Base-by-base conservation (phyloP, 2,797 vertebrate species). In the Neosalanx taihuensis region DNA sequence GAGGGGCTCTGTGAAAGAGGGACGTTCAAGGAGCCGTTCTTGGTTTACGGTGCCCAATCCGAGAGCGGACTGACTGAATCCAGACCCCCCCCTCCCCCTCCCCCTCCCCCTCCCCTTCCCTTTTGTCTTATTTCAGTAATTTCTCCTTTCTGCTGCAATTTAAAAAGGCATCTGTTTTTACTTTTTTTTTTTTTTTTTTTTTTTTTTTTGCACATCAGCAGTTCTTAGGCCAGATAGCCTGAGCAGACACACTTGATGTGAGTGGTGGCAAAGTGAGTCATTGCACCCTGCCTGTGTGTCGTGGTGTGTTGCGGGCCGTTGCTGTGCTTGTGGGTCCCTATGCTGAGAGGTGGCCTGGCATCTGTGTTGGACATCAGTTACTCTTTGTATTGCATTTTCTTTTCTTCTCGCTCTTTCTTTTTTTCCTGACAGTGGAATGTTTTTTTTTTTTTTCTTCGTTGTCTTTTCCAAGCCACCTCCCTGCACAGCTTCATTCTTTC, bases 161-260 rank as follows among this genome's bases (percentile, higher is more conserved):
- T 78, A 46, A 67, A 89, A 89, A 86, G 67, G 85, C 96, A 94
- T 97, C 83, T 92, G 84, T 98, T 96, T 90, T 96, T 98, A 96
- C 94, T 96, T 96, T 95, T 95, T 95, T 94, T 96, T 98, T 97
- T 94, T 96, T 96, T 95, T 95, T 95, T 94, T 37, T 37, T 96
- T 98, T 97, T 94, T 96, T 96, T 95, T 95, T 95, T 94, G 95
- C 96, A 95, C 95, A 96, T 98, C 95, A 96, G 97, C 97, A 96
- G 96, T 95, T 97, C 96, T 98, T 97, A 97, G 97, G 95, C 96
- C 95, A 95, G 95, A 95, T 97, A 98, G 95, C 95, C 96, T 98
- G 96, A 98, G 95, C 97, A 99, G 97, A 97, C 96, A 97, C 95
- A 98, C 97, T 96, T 97, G 95, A 98, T 99, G 97, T 99, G 97